These are phyloP conservation scores for Strigops habroptila DNA, from an alignment of 2,113 vertebrate genomes.

Conservation along the genomic window DNA sequence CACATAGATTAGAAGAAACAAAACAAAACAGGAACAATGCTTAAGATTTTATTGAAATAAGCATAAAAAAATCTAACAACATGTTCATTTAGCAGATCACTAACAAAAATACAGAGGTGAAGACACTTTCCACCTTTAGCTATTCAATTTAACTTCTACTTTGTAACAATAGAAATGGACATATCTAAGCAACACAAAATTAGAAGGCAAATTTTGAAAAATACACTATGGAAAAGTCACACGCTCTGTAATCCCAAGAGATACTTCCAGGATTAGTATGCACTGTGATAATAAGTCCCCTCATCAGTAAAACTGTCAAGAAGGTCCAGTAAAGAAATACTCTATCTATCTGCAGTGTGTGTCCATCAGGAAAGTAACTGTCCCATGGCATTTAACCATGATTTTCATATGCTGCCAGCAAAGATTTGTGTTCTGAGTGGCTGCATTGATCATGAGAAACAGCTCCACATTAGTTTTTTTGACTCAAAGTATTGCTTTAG, in stretches of 20 bases:
- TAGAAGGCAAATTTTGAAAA: neutral
- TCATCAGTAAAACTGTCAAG: neutral
- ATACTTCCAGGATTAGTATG: neutral
- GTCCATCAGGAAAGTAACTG: neutral
- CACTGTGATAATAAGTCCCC: neutral
- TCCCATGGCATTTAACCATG: neutral
- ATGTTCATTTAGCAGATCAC: neutral
- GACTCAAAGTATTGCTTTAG: constrained; percentile 51
- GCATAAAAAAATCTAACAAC: neutral
- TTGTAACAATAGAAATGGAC: neutral
- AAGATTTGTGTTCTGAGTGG: neutral
- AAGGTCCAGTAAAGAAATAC: neutral
- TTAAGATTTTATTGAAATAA: neutral
- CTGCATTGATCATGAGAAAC: neutral
- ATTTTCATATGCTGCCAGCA: neutral
- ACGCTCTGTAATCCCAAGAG: neutral
- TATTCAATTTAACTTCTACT: neutral
- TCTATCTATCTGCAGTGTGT: neutral
- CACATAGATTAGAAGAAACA: neutral
- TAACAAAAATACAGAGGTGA: neutral
- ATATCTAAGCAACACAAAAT: neutral
- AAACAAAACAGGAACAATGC: neutral
- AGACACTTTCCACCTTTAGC: neutral
- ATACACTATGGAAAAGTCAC: neutral
- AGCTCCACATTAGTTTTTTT: neutral